Base-by-base conservation (phyloP, 2,797 vertebrate species). In the Pterois miles region DNA sequence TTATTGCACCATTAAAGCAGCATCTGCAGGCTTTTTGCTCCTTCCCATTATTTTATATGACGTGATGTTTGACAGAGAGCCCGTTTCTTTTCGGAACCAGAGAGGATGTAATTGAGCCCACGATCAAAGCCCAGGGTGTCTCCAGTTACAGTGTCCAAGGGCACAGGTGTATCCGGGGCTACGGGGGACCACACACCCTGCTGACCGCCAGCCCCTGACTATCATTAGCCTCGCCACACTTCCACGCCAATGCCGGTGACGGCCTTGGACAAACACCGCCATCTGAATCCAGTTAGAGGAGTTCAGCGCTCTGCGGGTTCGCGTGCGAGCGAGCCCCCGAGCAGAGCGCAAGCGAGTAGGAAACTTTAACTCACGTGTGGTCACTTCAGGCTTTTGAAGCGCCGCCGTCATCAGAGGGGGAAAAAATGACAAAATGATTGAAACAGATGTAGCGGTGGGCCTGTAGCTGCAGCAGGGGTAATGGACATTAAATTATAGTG, bases 321-420 rank as follows among this genome's bases (percentile, higher is more conserved):
- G 88, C 88, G 83, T 90, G 92, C 85, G 31, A 85, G 88, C 69
- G 16, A 85, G 88, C 80, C 88, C 76, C 82, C 40, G 71, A 83
- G 82, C 65, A 25, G 78, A 78, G 89, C 73, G 71, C 82, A 31
- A 83, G 88, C 68, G 16, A 81, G 86, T 94, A 86, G 93, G 94
- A 95, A 95, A 95, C 89, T 94, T 91, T 90, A 93, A 91, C 90
- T 93, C 94, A 91, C 72, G 84, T 93, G 93, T 92, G 94, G 93
- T 92, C 90, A 93, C 87, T 91, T 71, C n/a, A n/a, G 34, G 34
- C 90, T 93, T 94, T 63, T 92, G 88, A 92, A 92, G 91, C 74
- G 5, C 90, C 84, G 85, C 84, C 74, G 70, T 91, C 88, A 83
- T 87, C 73, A 72, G 81, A 73, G 80, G 88, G 53, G 84, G 90